Evolutionary conservation across 2,888 invertebrate genomes (phyloP), one percentile per base, ranked within the genome.

Genomic region (Strigamia transsilvanica): DNA sequence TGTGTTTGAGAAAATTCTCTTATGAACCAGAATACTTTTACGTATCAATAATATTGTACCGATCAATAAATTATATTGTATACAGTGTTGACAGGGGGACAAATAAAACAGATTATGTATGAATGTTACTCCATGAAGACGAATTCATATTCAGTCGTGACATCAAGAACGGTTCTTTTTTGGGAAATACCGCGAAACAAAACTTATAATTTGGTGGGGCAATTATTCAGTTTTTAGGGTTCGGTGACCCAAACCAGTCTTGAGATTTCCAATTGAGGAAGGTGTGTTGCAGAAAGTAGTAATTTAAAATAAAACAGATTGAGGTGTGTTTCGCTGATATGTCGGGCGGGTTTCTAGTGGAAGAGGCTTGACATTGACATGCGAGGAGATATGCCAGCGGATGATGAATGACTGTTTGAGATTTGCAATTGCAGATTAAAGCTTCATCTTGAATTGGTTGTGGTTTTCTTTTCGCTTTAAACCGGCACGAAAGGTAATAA

Each of bases 291-390:
- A 56, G 1, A 56, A 9, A 56, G 15, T n/a, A 18, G 56, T 18
- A 56, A 56, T 56, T 56, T 56, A 56, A 56, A 56, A 56, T 56
- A 56, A 56, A 56, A 56, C n/a, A 56, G n/a, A 56, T 56, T 56
- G 56, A 56, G n/a, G 56, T 18, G 38, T 38, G 38, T 38, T 38
- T 38, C 2, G 38, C 4, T 5, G 38, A 38, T 38, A 38, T 38
- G 38, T 10, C 38, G 38, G 38, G 38, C 38, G 38, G 38, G 38
- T 38, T 38, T 38, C 10, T 38, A 38, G 10, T 38, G 38, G 38
- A 38, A 38, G 38, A 38, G 38, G 6, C 38, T 46, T 46, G 46
- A 46, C 46, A n/a, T 46, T 46, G 46, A 46, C 46, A 5, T n/a
- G 46, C 46, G n/a, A 46, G 12, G 46, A 46, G 46, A 46, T 46